Evolutionary conservation across 1,140 invertebrate genomes (phyloP).

Genomic region (Danaus plexippus): DNA sequence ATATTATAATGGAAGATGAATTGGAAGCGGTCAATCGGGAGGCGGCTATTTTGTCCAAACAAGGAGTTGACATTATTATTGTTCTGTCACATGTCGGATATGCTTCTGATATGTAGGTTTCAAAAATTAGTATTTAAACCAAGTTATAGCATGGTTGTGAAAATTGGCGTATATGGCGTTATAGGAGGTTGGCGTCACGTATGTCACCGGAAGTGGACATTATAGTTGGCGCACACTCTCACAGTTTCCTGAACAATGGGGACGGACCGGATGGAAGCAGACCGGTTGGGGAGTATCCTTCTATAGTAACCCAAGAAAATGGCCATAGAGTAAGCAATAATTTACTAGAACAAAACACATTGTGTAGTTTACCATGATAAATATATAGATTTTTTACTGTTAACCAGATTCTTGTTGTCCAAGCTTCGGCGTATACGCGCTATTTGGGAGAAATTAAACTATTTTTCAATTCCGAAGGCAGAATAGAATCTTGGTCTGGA

Average conservation of each 20-base stretch:
- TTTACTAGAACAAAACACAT: not conserved
- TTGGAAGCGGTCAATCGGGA: constrained; percentile 78
- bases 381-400: not conserved
- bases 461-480: constrained; percentile 80
- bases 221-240: constrained; percentile 91
- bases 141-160: not conserved
- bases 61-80: constrained; percentile 83
- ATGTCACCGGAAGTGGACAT: constrained; percentile 79
- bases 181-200: constrained; percentile 76
- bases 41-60: constrained; percentile 73
- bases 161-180: not conserved
- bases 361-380: too few species aligned
- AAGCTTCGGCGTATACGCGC: constrained; percentile 78
- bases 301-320: constrained; percentile 73
- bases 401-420: constrained; percentile 76
- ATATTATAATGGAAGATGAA: constrained; percentile 78
- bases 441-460: constrained; percentile 84
- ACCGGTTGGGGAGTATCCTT: constrained; percentile 77
- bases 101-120: constrained; percentile 72
- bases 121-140: constrained; percentile 2
- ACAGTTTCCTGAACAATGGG: constrained; percentile 82
- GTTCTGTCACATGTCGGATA: constrained; percentile 86
- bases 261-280: constrained; percentile 72
- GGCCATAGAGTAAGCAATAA: constrained; percentile 56
- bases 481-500: constrained; percentile 78